Conservation (phyloP, 92 coral and sea anemone species). For the Anthopleura xanthogrammica region DNA sequence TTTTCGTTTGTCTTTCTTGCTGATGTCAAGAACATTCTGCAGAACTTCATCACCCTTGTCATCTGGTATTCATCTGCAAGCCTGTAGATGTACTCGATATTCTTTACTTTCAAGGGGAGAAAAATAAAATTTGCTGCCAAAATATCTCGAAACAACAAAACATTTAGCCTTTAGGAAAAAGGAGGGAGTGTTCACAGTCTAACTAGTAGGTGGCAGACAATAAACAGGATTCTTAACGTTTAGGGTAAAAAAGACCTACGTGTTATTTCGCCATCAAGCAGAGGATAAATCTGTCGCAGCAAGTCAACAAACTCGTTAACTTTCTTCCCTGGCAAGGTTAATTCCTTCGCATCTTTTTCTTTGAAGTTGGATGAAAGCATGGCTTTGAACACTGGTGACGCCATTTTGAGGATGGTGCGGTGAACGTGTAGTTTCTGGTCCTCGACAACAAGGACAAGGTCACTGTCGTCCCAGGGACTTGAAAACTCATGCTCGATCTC, state of each 20-base stretch:
- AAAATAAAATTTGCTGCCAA: neutral
- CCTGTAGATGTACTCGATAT: neutral
- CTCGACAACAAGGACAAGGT: slow-evolving; percentile 30
- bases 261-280: neutral
- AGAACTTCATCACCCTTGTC: neutral
- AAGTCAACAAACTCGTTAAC: slow-evolving; percentile 6
- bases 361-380: slow-evolving; percentile 31
- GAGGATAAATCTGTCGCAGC: slow-evolving; percentile 10
- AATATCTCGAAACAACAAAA: neutral
- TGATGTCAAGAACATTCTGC: neutral
- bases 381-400: slow-evolving; percentile 40
- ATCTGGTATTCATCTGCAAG: slow-evolving; percentile 20
- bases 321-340: slow-evolving; percentile 18
- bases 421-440: slow-evolving; percentile 33
- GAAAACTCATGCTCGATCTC: slow-evolving; percentile 24
- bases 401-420: slow-evolving; percentile 19
- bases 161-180: too few relatives aligned
- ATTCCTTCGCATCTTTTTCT: slow-evolving; percentile 18
- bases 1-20: neutral
- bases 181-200: too few relatives aligned
- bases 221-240: too few relatives aligned
- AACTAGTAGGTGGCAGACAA: too few relatives aligned
- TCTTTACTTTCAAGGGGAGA: neutral
- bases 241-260: neutral
- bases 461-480: slow-evolving; percentile 48